Conservation (phyloP, 1,140 invertebrate species). For the Vanessa tameamea region DNA sequence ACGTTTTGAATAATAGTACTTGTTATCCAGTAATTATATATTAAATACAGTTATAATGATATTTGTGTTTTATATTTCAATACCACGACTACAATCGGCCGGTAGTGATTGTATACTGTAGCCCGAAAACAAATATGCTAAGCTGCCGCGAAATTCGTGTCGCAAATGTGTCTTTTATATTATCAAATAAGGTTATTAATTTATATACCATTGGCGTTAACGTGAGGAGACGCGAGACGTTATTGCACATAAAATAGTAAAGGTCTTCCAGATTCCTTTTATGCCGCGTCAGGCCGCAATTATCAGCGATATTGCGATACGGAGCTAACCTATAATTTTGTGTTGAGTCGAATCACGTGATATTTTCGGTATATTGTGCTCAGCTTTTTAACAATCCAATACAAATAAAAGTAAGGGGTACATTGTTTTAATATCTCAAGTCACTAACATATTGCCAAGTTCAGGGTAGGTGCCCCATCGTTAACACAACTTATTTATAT, state of each 20-base stretch:
- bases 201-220: background rate
- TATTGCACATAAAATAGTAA: constrained; percentile 15
- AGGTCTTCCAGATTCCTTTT: constrained; percentile 8
- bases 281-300: constrained; percentile 12
- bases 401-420: too few species aligned
- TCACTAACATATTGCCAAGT: too few species aligned
- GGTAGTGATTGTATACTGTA: too few species aligned
- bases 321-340: background rate
- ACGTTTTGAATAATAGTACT: background rate
- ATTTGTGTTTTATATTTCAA: too few species aligned
- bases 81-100: too few species aligned
- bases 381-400: background rate
- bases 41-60: too few species aligned
- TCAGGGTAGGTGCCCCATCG: too few species aligned
- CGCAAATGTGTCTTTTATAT: background rate
- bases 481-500: too few species aligned
- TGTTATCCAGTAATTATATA: too few species aligned
- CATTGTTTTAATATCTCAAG: too few species aligned
- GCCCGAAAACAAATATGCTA: background rate
- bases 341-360: constrained; percentile 4
- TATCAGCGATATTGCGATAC: constrained; percentile 21
- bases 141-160: background rate
- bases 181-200: background rate
- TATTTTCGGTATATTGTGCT: background rate
- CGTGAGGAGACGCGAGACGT: constrained; percentile 1